Base-by-base conservation (phyloP, 2,113 vertebrate genomes). In the Myrmecobius fasciatus region DNA sequence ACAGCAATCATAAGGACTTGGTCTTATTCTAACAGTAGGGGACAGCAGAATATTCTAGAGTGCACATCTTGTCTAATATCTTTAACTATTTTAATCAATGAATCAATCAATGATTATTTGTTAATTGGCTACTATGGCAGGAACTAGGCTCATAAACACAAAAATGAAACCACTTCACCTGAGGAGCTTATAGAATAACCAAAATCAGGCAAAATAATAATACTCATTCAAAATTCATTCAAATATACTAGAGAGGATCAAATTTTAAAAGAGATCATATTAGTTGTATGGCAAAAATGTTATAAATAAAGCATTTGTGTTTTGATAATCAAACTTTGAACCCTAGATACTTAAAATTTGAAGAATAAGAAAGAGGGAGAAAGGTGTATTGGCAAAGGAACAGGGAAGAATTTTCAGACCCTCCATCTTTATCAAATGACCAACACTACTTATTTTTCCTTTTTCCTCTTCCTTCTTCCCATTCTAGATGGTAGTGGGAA, bases 1-100 rank as follows among this genome's bases (percentile, higher is more conserved):
- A 97, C 36, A 52, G 89, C 46, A 94, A 94, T 91, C 10, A 94
- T 12, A 95, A 53, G 83, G 88, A 6, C 3, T 10, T 36, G 9
- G 91, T 96, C 90, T 94, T 67, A 20, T 75, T 20, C 28, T 91
- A 10, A 53, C 0, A 10, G 52, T 25, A 17, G 3, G 10, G 7
- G 22, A 1, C 54, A 53, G 43, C 89, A 90, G 25, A 56, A 88
- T 89, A 43, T 2, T 47, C 7, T 8, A 83, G 1, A 43, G 17
- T 22, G 36, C 5, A 6, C n/a, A 20, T 75, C 36, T 75, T 36
- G 1, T 22, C 17, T 43, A 43, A 24, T 43, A 83, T 83, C n/a
- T 24, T 83, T 83, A 22, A 43, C 17, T 83, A 7, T 17, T 83
- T 43, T 43, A 43, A 43, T 83, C 20, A 43, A 43, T 43, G 67